Percentiles rank a stretch among this genome's conserved stretches.
phyloP scores from a whole-genome alignment of 2,888 invertebrate species.

The Gasteruption jaculator region DNA sequence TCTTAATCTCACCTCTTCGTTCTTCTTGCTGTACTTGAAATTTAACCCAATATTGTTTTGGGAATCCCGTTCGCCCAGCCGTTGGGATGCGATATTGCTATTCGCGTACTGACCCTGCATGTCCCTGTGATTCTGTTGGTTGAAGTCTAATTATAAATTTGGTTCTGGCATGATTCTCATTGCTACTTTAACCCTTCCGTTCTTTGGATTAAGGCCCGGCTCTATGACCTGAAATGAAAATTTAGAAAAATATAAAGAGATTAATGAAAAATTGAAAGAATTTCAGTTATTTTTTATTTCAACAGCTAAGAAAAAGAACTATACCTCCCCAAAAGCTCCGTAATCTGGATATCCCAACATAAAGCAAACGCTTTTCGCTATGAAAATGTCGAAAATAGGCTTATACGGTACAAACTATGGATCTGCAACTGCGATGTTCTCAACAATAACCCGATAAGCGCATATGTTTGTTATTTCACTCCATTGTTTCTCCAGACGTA shows the following conservation, averaged over 20 bases:
- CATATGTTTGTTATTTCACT: conserved; percentile 59
- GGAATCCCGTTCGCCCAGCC: no score
- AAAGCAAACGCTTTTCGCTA: conserved; percentile 66
- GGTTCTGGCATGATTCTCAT: conserved; percentile 58
- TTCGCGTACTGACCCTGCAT: conserved; percentile 54
- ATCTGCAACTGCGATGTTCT: conserved; percentile 54
- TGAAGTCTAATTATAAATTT: conserved; percentile 43
- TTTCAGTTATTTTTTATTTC: no score
- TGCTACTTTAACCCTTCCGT: conserved; percentile 60
- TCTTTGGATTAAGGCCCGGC: conserved; percentile 54
- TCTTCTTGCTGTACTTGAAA: no score
- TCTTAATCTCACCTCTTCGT: no score
- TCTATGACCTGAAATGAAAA: conserved; percentile 55
- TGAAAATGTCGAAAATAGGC: conserved; percentile 63
- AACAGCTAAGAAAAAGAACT: no score
- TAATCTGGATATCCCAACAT: conserved; percentile 76
- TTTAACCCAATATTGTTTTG: no score
- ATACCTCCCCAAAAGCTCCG: conserved; percentile 73
- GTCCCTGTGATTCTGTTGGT: conserved; percentile 37
- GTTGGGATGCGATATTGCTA: conserved; percentile 58
- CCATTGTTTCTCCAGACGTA: conserved; percentile 72
- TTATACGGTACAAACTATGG: conserved; percentile 47
- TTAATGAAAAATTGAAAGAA: conserved; percentile 8
- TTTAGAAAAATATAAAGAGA: conserved; percentile 9
- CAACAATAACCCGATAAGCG: conserved; percentile 66